Evolutionary conservation across 2,888 invertebrate genomes (phyloP), one percentile per base, ranked within the genome.

Genomic region (Mesorhabditis belari): DNA sequence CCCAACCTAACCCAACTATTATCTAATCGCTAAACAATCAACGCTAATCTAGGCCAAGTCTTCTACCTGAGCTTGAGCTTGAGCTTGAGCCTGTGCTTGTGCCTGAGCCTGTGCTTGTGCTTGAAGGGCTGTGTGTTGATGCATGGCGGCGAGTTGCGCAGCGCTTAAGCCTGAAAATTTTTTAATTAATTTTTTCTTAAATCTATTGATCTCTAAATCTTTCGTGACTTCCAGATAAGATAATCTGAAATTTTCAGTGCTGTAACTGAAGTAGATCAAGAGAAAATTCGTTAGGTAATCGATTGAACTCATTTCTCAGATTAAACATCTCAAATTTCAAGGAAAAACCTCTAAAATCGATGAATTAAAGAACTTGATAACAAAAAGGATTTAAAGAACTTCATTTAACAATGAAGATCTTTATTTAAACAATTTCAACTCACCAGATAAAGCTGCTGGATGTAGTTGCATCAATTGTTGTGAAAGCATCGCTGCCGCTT

Each of bases 51-150:
- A 58, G 3, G 58, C 57, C 5, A 53, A 44, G 4, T 55, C 55
- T 23, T 63, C 54, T 17, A 29, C 56, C 9, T 55, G 56, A n/a
- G 54, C 55, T 2, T 55, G 60, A 5, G 49, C 49, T 6, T 55
- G 55, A 3, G 51, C 52, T 23, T 54, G 54, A 9, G 54, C 54
- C 21, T 59, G 59, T 3, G 50, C 51, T 5, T 54, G 54, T 23
- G 54, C 53, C 25, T 59, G 56, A 2, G 44, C 44, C 9, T 60
- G 60, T 3, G 60, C 60, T 6, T 54, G 54, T n/a, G 49, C 59
- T 25, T 54, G 59, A 24, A 56, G 24, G 26, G 61, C 28, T 25
- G 57, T 17, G 44, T 35, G 44, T n/a, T 35, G 44, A 9, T 35
- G 44, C 12, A 35, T 9, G 44, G n/a, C 44, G 44, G 44, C 12